Evolutionary conservation across 30 jellyfish, hydroid and myxozoan genomes (phyloP).

Genomic region (Cassiopea xamachana): DNA sequence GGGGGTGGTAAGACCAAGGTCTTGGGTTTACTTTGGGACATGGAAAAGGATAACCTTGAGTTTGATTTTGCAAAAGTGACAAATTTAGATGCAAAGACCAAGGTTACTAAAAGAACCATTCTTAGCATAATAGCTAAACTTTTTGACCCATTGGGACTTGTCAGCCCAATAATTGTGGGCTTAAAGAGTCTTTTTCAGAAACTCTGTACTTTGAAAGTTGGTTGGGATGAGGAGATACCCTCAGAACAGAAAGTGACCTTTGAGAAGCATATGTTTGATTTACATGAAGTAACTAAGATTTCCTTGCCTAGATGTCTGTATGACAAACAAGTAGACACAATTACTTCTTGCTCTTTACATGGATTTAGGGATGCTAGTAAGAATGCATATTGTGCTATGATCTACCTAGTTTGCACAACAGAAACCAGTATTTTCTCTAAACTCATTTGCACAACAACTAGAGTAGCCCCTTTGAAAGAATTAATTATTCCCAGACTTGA

Average conservation of each 20-base stretch:
- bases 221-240: constrained; percentile 66
- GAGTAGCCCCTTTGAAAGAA: constrained; percentile 55
- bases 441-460: constrained; percentile 51
- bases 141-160: constrained; percentile 67
- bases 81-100: neutral
- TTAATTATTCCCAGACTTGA: constrained; percentile 49
- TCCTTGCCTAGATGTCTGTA: constrained; percentile 27
- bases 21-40: constrained; percentile 69
- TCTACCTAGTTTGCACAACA: constrained; percentile 33
- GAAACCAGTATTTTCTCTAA: constrained; percentile 2
- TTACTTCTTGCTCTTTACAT: neutral
- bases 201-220: constrained; percentile 47
- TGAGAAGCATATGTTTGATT: constrained; percentile 19
- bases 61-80: constrained; percentile 13
- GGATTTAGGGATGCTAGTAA: constrained; percentile 72
- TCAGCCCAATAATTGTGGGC: constrained; percentile 32
- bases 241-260: constrained; percentile 28
- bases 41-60: constrained; percentile 36
- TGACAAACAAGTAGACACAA: constrained; percentile 10
- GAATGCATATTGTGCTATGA: constrained; percentile 66
- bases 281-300: neutral
- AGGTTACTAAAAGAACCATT: constrained; percentile 34
- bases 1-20: constrained; percentile 27
- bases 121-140: constrained; percentile 41
- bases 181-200: constrained; percentile 34